Evolutionary conservation across 1,140 invertebrate species (phyloP).

Genomic region (Meteorus sp.): DNA sequence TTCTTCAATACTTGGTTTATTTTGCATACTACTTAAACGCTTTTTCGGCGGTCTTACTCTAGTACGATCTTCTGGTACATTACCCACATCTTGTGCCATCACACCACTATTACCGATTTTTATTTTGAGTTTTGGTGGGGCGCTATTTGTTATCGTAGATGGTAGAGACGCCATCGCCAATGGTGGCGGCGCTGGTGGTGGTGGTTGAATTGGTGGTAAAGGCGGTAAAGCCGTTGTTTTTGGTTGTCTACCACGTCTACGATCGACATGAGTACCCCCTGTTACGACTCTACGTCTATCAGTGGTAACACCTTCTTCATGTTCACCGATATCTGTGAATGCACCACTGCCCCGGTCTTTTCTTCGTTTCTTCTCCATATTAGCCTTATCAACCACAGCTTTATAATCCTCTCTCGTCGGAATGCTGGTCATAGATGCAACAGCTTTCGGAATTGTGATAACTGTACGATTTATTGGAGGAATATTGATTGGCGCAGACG

Average conservation of each 20-base stretch:
- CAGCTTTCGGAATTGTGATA: conserved; percentile 83
- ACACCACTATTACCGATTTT: conserved; percentile 72
- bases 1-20: conserved; percentile 73
- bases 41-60: conserved; percentile 80
- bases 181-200: conserved; percentile 40
- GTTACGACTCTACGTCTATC: conserved; percentile 41
- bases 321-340: conserved; percentile 34
- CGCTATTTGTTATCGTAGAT: conserved; percentile 47
- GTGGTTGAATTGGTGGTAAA: conserved; percentile 43
- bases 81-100: conserved; percentile 57
- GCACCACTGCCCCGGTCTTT: conserved; percentile 60
- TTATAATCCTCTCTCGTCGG: conserved; percentile 83
- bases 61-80: conserved; percentile 55
- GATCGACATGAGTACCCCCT: conserved; percentile 50
- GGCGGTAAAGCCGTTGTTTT: conserved; percentile 37
- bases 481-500: conserved; percentile 61
- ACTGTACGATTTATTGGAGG: conserved; percentile 70
- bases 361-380: conserved; percentile 69
- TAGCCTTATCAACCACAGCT: conserved; percentile 62
- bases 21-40: conserved; percentile 65
- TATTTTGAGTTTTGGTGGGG: conserved; percentile 79
- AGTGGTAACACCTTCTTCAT: conserved; percentile 40
- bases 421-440: conserved; percentile 82
- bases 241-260: conserved; percentile 61
- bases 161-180: conserved; percentile 27